Conservation (phyloP, 2,113 vertebrate genomes). For the Leptosomus discolor region DNA sequence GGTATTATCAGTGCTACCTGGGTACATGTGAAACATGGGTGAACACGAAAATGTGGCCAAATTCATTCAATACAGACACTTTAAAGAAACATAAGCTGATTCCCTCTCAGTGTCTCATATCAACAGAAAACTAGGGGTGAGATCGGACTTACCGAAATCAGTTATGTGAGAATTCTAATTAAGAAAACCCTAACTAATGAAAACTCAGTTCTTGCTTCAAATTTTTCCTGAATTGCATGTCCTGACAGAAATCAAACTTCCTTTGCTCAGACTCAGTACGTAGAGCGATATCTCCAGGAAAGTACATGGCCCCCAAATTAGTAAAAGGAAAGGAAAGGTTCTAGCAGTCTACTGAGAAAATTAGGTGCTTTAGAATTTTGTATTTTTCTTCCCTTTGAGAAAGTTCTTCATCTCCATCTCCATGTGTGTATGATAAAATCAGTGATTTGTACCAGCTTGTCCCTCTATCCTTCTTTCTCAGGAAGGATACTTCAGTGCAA, state of each 20-base stretch:
- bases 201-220: neutral
- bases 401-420: neutral
- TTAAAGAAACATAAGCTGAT: neutral
- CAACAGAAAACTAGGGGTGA: neutral
- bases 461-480: neutral
- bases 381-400: neutral
- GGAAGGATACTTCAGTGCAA: neutral
- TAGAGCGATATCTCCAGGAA: neutral
- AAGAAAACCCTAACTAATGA: neutral
- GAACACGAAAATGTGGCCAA: neutral
- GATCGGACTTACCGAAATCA: neutral
- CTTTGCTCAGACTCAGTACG: neutral
- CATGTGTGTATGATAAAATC: neutral
- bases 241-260: neutral
- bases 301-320: neutral
- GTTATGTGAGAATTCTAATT: neutral
- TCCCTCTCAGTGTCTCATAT: neutral
- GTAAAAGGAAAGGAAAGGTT: neutral
- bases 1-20: neutral
- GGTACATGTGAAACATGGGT: neutral
- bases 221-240: neutral
- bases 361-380: neutral
- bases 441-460: neutral
- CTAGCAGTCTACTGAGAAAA: neutral
- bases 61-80: neutral